Conservation (phyloP, 2,797 vertebrate species). For the Salmo trutta region DNA sequence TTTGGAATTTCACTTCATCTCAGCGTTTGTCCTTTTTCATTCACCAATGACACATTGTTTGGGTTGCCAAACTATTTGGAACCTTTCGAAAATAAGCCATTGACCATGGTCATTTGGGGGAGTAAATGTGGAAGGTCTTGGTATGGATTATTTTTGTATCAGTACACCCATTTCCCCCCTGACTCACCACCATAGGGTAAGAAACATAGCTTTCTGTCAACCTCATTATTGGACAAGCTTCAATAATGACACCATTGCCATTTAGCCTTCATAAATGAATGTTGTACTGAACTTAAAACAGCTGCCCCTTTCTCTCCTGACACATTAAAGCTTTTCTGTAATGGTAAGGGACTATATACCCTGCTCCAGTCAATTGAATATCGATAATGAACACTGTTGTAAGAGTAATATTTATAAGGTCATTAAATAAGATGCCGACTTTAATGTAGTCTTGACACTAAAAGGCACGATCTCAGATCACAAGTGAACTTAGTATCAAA, state of each 20-base stretch:
- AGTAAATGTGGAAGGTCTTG: neutral
- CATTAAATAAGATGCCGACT: no score
- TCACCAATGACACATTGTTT: constrained; percentile 15
- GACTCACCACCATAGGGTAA: neutral
- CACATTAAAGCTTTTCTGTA: neutral
- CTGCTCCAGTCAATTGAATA: constrained; percentile 3
- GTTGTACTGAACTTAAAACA: neutral
- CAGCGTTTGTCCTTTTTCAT: neutral
- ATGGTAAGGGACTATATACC: neutral
- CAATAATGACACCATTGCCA: neutral
- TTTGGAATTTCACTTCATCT: constrained; percentile 43
- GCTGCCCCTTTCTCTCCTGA: neutral
- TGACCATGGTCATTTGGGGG: neutral
- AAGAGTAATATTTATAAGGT: no score
- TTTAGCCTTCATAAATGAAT: neutral
- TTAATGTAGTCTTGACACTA: neutral
- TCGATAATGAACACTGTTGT: neutral
- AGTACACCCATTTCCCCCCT: neutral
- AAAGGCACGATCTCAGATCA: constrained; percentile 1
- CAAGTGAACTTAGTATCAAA: constrained; percentile 5
- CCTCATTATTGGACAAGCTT: neutral
- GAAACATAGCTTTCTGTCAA: neutral
- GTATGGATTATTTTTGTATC: neutral
- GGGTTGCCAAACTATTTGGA: neutral
- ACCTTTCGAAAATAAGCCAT: neutral